Evolutionary conservation across 2,797 vertebrate species (phyloP).

Genomic region (Spondyliosoma cantharus): DNA sequence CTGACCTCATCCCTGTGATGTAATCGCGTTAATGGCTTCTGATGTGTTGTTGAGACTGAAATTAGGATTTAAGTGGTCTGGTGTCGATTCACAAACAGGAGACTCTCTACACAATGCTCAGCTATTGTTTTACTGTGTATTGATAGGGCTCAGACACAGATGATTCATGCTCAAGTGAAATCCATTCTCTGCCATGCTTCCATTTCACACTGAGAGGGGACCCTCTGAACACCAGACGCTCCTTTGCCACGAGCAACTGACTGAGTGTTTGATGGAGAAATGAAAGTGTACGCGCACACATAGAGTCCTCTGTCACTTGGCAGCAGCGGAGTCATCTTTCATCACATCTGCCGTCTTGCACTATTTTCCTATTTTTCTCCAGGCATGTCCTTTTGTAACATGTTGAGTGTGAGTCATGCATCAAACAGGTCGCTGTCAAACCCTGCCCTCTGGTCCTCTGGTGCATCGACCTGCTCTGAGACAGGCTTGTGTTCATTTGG

Average conservation of each 20-base stretch:
- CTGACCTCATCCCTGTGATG: conserved; percentile 74
- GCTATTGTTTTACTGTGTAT: conserved; percentile 37
- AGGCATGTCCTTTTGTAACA: conserved; percentile 61
- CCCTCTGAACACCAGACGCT: conserved; percentile 24
- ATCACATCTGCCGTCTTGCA: conserved; percentile 50
- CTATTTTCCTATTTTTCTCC: conserved; percentile 60
- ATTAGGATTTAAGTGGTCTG: conserved; percentile 56
- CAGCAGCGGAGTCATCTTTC: conserved; percentile 48
- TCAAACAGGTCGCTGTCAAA: conserved; percentile 55
- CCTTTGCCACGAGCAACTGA: conserved; percentile 35
- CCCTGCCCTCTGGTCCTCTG: conserved; percentile 34
- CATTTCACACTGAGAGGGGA: conserved; percentile 15
- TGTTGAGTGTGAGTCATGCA: conserved; percentile 62
- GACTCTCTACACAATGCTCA: conserved; percentile 12
- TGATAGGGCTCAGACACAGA: not conserved
- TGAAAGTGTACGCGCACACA: conserved; percentile 41
- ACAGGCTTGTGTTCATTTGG: conserved; percentile 37
- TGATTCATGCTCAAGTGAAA: conserved; percentile 38
- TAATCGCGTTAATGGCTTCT: conserved; percentile 62
- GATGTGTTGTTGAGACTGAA: conserved; percentile 65
- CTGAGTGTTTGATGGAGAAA: conserved; percentile 55
- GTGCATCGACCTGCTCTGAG: conserved; percentile 47
- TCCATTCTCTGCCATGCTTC: conserved; percentile 19
- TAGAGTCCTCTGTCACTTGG: conserved; percentile 35
- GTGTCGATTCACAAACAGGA: conserved; percentile 54